These are phyloP conservation scores for Lepidostoma basale DNA, from an alignment of 1,140 invertebrate genomes.

Conservation along the genomic window DNA sequence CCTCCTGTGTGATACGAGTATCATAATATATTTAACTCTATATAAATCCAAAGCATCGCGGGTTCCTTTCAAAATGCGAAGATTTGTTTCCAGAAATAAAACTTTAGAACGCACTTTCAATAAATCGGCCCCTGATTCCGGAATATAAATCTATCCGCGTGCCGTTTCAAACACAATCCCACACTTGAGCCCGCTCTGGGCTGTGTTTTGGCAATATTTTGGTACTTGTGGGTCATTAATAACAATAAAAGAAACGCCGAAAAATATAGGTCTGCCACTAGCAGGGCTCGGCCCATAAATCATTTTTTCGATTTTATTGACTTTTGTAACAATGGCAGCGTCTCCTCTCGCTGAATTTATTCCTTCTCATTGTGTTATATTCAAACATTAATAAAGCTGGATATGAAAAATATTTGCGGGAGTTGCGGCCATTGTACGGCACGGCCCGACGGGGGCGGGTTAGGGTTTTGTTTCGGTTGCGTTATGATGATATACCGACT, in stretches of 20 bases:
- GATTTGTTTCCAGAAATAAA: too few species aligned
- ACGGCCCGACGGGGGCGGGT: constrained; percentile 5
- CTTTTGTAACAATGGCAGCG: constrained; percentile 23
- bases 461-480: constrained; percentile 17
- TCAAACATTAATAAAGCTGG: constrained; percentile 25
- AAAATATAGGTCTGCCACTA: constrained; percentile 14
- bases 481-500: too few species aligned
- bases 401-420: constrained; percentile 15
- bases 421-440: not conserved
- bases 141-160: too few species aligned
- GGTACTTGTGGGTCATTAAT: constrained; percentile 21
- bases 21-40: too few species aligned
- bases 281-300: constrained; percentile 1
- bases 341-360: constrained; percentile 13
- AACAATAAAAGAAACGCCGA: constrained; percentile 25
- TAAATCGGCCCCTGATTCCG: too few species aligned
- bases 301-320: constrained; percentile 31
- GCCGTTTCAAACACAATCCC: too few species aligned
- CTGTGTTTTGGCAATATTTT: constrained; percentile 22
- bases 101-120: too few species aligned
- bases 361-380: constrained; percentile 22
- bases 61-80: too few species aligned
- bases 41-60: too few species aligned
- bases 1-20: too few species aligned
- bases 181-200: too few species aligned